A percentile compares a stretch with the other conserved stretches of the same genome.
These are phyloP conservation scores for Delia radicum DNA, from an alignment of 1,140 invertebrate genomes.

Conservation along the genomic window DNA sequence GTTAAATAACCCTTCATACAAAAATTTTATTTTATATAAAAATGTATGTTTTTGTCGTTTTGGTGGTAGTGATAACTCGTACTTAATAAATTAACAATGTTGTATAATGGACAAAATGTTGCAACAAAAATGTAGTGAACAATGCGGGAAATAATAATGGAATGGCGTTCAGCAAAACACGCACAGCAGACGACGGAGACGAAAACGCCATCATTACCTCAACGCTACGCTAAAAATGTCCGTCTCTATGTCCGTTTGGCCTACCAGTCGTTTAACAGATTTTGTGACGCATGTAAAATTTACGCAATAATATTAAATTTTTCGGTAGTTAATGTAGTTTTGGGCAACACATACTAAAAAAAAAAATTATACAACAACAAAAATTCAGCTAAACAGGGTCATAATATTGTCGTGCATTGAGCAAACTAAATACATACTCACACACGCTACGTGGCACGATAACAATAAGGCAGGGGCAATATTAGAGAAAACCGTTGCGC, in stretches of 20 bases:
- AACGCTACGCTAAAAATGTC: neutral
- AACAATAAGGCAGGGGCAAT: too few species aligned
- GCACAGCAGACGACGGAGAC: neutral
- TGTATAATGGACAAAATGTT: neutral
- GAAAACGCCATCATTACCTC: neutral
- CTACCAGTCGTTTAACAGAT: neutral
- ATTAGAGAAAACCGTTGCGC: too few species aligned
- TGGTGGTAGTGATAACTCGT: neutral
- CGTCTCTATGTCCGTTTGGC: neutral
- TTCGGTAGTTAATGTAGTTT: neutral
- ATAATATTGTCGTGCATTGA: neutral
- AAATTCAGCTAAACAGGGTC: neutral
- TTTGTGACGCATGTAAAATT: neutral
- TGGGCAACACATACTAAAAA: neutral
- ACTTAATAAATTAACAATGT: neutral
- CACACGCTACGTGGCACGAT: too few species aligned
- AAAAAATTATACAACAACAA: neutral
- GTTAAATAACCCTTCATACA: neutral
- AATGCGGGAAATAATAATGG: neutral
- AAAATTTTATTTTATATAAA: neutral
- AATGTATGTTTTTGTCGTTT: neutral
- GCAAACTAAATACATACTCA: neutral
- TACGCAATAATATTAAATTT: neutral
- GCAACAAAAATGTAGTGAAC: neutral
- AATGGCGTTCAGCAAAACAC: neutral